These are phyloP conservation scores for Geotrypetes seraphini DNA, from an alignment of 2,797 vertebrate genomes.

Conservation along the genomic window DNA sequence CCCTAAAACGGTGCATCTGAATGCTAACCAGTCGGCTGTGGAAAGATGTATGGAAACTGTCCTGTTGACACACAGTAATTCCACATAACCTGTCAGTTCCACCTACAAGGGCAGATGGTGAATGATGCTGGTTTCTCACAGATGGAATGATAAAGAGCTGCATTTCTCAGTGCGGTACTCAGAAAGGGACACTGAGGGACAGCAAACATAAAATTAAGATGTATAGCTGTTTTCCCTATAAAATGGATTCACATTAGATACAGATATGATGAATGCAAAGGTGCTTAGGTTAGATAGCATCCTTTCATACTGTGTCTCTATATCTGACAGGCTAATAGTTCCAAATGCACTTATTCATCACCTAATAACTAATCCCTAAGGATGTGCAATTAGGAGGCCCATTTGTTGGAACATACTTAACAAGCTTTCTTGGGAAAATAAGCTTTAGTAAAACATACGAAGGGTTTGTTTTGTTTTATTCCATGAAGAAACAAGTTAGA, in stretches of 20 bases:
- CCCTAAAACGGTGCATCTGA: neutral
- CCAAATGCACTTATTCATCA: neutral
- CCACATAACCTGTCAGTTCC: neutral
- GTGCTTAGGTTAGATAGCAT: constrained; percentile 1
- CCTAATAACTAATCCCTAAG: neutral
- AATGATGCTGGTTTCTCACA: neutral
- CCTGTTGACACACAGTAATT: neutral
- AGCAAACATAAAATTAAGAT: neutral
- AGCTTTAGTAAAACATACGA: constrained; percentile 16
- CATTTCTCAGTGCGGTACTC: neutral
- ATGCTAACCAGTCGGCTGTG: neutral
- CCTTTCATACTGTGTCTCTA: neutral
- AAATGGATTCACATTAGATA: neutral
- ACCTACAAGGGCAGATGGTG: neutral
- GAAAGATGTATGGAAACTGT: too few relatives aligned
- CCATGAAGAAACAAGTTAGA: too few relatives aligned
- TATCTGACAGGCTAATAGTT: neutral
- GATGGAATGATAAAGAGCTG: neutral
- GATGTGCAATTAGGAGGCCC: too few relatives aligned
- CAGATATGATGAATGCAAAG: neutral
- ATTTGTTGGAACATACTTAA: too few relatives aligned
- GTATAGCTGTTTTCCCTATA: neutral
- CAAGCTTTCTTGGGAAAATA: too few relatives aligned
- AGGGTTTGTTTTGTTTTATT: constrained; percentile 14
- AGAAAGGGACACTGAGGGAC: neutral